phyloP scores from a whole-genome alignment of 92 coral and sea anemone species.

The Galaxea fascicularis region DNA sequence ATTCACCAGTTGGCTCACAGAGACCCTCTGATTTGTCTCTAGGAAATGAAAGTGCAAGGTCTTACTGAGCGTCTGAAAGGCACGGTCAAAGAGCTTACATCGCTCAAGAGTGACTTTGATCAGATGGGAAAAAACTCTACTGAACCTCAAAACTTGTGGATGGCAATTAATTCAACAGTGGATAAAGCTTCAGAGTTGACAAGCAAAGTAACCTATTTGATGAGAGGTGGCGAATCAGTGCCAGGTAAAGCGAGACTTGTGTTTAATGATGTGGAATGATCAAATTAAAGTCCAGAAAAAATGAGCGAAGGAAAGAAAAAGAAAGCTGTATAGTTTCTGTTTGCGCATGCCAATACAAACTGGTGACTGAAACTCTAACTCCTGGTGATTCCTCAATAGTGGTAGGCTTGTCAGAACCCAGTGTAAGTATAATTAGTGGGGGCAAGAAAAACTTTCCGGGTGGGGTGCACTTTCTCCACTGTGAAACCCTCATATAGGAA shows the following conservation, averaged over 20 bases:
- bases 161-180: not conserved
- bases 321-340: no score
- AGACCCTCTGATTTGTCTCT: not conserved
- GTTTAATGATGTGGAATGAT: no score
- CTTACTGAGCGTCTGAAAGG: not conserved
- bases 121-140: not conserved
- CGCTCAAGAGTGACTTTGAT: not conserved
- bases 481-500: not conserved
- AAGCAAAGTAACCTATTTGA: not conserved
- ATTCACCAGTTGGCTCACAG: no score
- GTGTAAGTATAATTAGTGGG: not conserved
- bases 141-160: not conserved
- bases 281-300: no score
- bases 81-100: not conserved
- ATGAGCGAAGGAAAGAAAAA: no score
- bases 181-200: not conserved
- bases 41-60: not conserved
- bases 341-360: slow-evolving; percentile 12
- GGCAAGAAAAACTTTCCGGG: not conserved
- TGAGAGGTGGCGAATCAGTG: no score
- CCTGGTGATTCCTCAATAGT: not conserved
- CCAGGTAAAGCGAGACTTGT: no score
- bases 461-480: not conserved
- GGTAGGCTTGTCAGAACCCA: not conserved
- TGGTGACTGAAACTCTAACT: not conserved